Evolutionary conservation across 1,140 invertebrate genomes (phyloP), one percentile per base, ranked within the genome.

Genomic region (Physella acuta): DNA sequence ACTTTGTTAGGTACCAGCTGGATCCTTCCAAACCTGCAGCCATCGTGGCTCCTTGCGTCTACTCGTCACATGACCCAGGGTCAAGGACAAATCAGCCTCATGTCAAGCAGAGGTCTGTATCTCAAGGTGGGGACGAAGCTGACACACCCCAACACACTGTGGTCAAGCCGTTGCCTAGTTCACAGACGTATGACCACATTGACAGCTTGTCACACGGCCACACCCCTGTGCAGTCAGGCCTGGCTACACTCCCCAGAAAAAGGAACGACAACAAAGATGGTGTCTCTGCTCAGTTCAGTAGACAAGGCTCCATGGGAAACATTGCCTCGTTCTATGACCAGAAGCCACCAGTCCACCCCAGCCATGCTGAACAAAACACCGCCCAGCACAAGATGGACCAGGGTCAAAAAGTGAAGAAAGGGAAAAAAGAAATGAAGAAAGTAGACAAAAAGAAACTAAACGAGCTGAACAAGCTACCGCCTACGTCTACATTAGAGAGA

Each of bases 191-290:
- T 64, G 76, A 80, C 39, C 77, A 80, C 63, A 58, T 72, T 24
- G 77, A 78, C 26, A 51, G 62, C 36, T 60, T 72, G 14, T 72
- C 68, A 55, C 59, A 72, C 3, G 39, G 73, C 20, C 79, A 82
- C 65, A 75, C 76, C 8, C 75, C 81, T 33, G 78, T 82, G 3
- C 78, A 81, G 62, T 80, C 78, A 36, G 81, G 81, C 30, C 65
- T 82, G 20, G 81, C 81, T 28, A 82, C 81, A 26, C 73, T 82
- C 44, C 81, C 81, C 33, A 70, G 81, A 44, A 76, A 78, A 16
- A 81, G 79, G 65, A 78, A 81, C 31, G 34, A 67, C 31, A 16
- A 14, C 5, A 33, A 24, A 0, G 56, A 24, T 17, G 31, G 59
- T 17, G 24, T 26, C n/a, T 33, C 4, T 16, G 11, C 8, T 55